phyloP scores from a whole-genome alignment of 64 coral and sea anemone species.

The Pocillopora verrucosa region DNA sequence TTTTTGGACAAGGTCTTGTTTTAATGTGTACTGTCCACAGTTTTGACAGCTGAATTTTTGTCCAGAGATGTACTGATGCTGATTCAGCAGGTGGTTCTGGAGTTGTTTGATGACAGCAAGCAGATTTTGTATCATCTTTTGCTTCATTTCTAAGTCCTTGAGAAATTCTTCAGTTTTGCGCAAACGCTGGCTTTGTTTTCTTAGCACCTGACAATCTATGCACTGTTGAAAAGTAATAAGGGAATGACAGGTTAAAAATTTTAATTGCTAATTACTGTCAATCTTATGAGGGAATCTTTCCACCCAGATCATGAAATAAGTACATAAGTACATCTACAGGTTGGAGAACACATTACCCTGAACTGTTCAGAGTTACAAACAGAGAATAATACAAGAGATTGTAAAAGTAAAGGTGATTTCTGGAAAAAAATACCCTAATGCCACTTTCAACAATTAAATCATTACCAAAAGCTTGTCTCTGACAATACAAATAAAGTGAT shows the following conservation, averaged over 20 bases:
- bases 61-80: slow-evolving; percentile 55
- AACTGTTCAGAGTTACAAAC: too few species aligned
- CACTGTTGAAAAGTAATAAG: slow-evolving; percentile 28
- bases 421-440: too few species aligned
- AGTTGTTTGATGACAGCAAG: slow-evolving; percentile 55
- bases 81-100: slow-evolving; percentile 48
- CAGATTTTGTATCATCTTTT: slow-evolving; percentile 60
- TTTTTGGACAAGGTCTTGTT: slow-evolving; percentile 72
- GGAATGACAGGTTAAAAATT: not conserved
- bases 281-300: too few species aligned
- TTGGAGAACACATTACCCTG: too few species aligned
- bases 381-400: too few species aligned
- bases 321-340: too few species aligned
- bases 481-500: too few species aligned
- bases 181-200: not conserved
- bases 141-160: slow-evolving; percentile 66
- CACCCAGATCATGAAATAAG: too few species aligned
- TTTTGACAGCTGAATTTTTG: slow-evolving; percentile 60
- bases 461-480: too few species aligned
- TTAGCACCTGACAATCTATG: slow-evolving; percentile 48
- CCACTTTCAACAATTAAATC: too few species aligned
- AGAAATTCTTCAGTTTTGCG: slow-evolving; percentile 68
- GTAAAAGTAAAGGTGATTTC: not conserved
- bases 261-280: too few species aligned
- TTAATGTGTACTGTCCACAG: slow-evolving; percentile 50